phyloP scores from a whole-genome alignment of 2,888 invertebrate genomes.

The Ornithoptera priamus region DNA sequence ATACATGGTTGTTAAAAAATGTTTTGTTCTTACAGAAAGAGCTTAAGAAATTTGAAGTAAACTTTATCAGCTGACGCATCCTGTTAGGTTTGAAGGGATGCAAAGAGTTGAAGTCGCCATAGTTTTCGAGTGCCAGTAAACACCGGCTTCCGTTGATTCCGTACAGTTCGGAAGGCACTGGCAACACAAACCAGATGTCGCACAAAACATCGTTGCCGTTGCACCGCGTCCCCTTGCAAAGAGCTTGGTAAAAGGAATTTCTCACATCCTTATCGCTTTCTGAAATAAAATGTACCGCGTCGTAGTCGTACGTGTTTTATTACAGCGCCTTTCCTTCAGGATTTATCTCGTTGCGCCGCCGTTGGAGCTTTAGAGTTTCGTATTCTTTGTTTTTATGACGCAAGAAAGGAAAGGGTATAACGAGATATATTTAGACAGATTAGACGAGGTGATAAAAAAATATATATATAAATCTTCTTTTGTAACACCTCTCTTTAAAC shows the following conservation, averaged over 20 bases:
- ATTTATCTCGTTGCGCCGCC: slow-evolving; percentile 70
- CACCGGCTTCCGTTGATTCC: slow-evolving; percentile 2
- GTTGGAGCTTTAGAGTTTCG: slow-evolving; percentile 42
- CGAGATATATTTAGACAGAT: slow-evolving; percentile 1
- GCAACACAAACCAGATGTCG: slow-evolving; percentile 73
- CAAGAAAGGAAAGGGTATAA: not conserved
- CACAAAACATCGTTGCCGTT: slow-evolving; percentile 52
- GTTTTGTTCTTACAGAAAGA: not conserved
- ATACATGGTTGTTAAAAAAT: too few species aligned
- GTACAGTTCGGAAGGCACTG: slow-evolving; percentile 40
- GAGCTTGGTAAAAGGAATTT: slow-evolving; percentile 78
- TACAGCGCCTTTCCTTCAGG: slow-evolving; percentile 70
- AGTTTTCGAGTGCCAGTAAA: slow-evolving; percentile 18
- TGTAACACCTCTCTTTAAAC: not conserved
- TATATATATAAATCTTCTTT: not conserved
- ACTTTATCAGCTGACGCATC: not conserved
- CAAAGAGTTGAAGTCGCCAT: slow-evolving; percentile 8
- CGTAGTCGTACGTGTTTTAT: slow-evolving; percentile 78
- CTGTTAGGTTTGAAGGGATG: not conserved
- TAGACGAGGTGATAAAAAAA: not conserved
- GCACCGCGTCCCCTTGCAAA: slow-evolving; percentile 54
- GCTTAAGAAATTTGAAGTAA: too few species aligned
- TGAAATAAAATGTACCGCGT: slow-evolving; percentile 77
- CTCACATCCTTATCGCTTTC: slow-evolving; percentile 78
- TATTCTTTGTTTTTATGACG: slow-evolving; percentile 24